Conservation (phyloP, 1,140 invertebrate species). For the Drosophila trapezifrons region DNA sequence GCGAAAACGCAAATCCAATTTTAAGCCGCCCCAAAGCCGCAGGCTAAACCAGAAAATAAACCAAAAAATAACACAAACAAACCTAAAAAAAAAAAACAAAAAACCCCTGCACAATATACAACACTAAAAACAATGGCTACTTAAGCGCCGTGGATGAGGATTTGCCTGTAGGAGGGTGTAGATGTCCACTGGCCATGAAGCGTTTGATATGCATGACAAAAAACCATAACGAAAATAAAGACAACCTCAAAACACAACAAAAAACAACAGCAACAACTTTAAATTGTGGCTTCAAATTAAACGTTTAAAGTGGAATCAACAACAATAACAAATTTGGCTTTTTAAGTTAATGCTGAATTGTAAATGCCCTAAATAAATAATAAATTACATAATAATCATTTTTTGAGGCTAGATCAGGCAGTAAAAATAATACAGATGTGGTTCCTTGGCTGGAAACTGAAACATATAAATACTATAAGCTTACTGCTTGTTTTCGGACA, state of each 20-base stretch:
- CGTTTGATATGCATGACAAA: conserved; percentile 59
- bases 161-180: conserved; percentile 1
- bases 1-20: conserved; percentile 77
- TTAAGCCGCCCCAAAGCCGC: conserved; percentile 76
- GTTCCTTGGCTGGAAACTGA: too few species aligned
- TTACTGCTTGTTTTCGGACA: too few species aligned
- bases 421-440: background rate
- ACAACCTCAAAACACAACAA: conserved; percentile 13
- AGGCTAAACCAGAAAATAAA: conserved; percentile 63
- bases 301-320: conserved; percentile 42
- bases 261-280: conserved; percentile 46
- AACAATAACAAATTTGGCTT: background rate
- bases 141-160: conserved; percentile 49
- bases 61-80: conserved; percentile 38
- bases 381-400: too few species aligned
- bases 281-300: conserved; percentile 64
- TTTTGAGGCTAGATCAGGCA: background rate
- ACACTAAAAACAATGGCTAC: conserved; percentile 74
- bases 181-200: conserved; percentile 48
- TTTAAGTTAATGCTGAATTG: background rate
- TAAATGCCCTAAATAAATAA: background rate
- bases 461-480: too few species aligned
- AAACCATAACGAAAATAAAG: conserved; percentile 40
- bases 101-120: conserved; percentile 42
- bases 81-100: conserved; percentile 18